phyloP scores from a whole-genome alignment of 2,888 invertebrate species.

The Torymus tubicola region DNA sequence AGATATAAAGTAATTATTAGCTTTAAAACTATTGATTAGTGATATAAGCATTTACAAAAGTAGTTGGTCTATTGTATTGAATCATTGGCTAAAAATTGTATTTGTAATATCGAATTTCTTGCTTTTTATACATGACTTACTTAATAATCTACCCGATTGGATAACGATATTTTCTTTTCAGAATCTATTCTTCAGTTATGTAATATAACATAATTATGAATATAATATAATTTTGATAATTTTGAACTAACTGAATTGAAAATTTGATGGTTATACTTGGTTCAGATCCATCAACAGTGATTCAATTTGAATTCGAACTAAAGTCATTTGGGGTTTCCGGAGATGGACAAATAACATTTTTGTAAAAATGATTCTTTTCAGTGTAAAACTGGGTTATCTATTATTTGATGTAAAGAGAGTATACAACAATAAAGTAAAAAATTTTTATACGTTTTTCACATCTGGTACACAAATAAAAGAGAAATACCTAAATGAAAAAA shows the following conservation, averaged over 20 bases:
- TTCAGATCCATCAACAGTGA: no score
- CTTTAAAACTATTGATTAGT: constrained; percentile 39
- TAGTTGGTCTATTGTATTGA: constrained; percentile 9
- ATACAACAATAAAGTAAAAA: constrained; percentile 4
- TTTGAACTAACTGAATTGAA: background rate
- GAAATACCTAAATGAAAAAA: no score
- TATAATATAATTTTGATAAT: constrained; percentile 1
- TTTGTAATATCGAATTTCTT: background rate
- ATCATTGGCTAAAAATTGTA: background rate
- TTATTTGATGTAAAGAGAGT: background rate
- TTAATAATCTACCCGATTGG: background rate
- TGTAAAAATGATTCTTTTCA: no score
- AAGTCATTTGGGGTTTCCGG: constrained; percentile 62
- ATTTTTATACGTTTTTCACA: background rate
- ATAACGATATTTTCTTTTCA: background rate
- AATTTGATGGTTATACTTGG: no score
- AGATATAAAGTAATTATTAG: constrained; percentile 40
- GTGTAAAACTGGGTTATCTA: background rate
- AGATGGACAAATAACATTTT: constrained; percentile 45
- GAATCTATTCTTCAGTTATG: background rate
- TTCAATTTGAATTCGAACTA: background rate
- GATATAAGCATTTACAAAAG: constrained; percentile 25
- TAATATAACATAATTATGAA: background rate
- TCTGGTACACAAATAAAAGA: no score
- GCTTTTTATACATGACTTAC: background rate